phyloP scores from a whole-genome alignment of 2,888 invertebrate species.

The Epicampocera succincta region DNA sequence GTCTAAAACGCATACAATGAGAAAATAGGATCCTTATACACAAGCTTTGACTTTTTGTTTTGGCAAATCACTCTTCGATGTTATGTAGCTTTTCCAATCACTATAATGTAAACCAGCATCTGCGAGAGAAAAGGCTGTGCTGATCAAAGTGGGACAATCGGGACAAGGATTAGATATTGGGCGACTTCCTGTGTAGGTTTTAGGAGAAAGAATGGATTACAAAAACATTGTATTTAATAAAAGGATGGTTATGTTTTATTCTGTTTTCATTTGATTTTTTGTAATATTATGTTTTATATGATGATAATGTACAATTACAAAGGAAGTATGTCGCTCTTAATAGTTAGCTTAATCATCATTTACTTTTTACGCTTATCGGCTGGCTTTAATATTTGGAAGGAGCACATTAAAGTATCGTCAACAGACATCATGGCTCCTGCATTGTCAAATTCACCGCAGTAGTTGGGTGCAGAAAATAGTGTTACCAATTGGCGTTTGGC shows the following conservation, averaged over 20 bases:
- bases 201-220: constrained; percentile 14
- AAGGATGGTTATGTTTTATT: constrained; percentile 58
- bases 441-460: constrained; percentile 95
- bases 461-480: constrained; percentile 95
- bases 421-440: constrained; percentile 99
- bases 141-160: background rate
- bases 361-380: constrained; percentile 97
- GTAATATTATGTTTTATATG: constrained; percentile 56
- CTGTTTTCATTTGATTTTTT: constrained; percentile 61
- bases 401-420: constrained; percentile 99
- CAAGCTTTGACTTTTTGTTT: constrained; percentile 36
- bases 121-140: background rate
- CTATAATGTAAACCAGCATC: background rate
- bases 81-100: constrained; percentile 4
- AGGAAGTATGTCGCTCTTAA: constrained; percentile 58
- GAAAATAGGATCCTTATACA: background rate
- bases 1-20: background rate
- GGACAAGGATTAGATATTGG: background rate
- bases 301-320: constrained; percentile 59
- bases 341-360: constrained; percentile 68
- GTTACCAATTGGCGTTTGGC: constrained; percentile 98
- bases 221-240: constrained; percentile 7
- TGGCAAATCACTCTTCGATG: constrained; percentile 41
- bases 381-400: constrained; percentile 97
- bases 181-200: background rate